phyloP scores from a whole-genome alignment of 2,797 vertebrate species.

The Garrulus glandarius region DNA sequence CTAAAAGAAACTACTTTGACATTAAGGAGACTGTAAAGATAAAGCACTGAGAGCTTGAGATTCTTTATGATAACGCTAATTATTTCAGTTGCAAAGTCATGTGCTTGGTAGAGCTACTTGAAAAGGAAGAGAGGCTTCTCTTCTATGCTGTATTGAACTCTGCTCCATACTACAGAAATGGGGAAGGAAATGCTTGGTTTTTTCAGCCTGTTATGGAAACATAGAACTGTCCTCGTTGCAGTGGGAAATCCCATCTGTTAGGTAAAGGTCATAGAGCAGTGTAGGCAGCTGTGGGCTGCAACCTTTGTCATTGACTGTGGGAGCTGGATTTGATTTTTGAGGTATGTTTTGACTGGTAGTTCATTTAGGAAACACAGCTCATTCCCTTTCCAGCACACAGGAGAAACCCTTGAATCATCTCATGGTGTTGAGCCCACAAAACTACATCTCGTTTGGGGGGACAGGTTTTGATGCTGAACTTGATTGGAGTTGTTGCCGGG shows the following conservation, averaged over 20 bases:
- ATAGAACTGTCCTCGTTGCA: neutral
- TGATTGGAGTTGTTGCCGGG: neutral
- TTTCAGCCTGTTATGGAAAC: neutral
- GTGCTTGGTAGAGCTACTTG: neutral
- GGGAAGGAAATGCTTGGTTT: neutral
- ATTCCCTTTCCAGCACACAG: neutral
- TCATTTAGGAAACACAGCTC: neutral
- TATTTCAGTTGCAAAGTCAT: neutral
- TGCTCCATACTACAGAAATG: neutral
- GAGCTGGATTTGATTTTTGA: neutral
- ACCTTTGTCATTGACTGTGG: neutral
- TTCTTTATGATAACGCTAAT: neutral
- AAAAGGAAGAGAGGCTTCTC: neutral
- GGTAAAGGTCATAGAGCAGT: rapidly evolving
- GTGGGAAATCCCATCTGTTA: neutral
- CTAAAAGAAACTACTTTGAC: neutral
- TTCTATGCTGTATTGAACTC: neutral
- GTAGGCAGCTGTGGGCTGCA: neutral
- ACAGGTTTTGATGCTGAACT: neutral
- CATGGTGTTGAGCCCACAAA: neutral
- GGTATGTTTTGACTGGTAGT: neutral
- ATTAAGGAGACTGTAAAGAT: neutral
- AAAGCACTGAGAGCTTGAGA: neutral
- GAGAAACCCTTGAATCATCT: neutral
- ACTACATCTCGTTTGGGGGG: neutral